These are phyloP conservation scores for Pollenia amentaria DNA, from an alignment of 2,888 invertebrate species.

Conservation along the genomic window DNA sequence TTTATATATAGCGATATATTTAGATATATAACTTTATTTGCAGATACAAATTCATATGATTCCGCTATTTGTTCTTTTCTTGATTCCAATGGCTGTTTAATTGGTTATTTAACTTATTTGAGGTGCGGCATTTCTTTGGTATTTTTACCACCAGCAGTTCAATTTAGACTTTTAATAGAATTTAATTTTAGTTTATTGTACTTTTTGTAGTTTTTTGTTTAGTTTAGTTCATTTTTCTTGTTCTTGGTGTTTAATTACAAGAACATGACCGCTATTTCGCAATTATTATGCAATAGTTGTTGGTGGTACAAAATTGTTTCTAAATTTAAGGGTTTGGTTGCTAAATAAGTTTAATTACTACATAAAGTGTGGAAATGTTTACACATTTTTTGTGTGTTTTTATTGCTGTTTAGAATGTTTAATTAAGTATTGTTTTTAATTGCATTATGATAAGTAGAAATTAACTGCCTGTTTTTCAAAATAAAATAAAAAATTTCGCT, in stretches of 20 bases:
- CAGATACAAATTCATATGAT: background rate
- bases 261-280: conserved; percentile 23
- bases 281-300: conserved; percentile 50
- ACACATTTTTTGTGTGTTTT: conserved; percentile 11
- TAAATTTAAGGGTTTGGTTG: conserved; percentile 66
- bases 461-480: too few relatives aligned
- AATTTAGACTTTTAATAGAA: background rate
- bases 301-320: conserved; percentile 44
- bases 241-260: conserved; percentile 60
- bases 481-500: too few relatives aligned
- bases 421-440: background rate
- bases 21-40: background rate
- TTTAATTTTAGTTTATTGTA: conserved; percentile 15
- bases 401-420: conserved; percentile 9
- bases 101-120: conserved; percentile 47
- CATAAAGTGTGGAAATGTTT: background rate
- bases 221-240: conserved; percentile 37
- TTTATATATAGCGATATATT: background rate
- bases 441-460: too few relatives aligned
- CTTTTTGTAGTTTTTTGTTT: conserved; percentile 15
- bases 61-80: conserved; percentile 40
- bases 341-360: conserved; percentile 58
- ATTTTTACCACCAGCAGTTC: conserved; percentile 4
- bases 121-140: conserved; percentile 67
- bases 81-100: conserved; percentile 52